Percentiles rank a stretch among this genome's conserved stretches.
Evolutionary conservation across 2,888 invertebrate genomes (phyloP).

Genomic region (Petrolisthes cinctipes): DNA sequence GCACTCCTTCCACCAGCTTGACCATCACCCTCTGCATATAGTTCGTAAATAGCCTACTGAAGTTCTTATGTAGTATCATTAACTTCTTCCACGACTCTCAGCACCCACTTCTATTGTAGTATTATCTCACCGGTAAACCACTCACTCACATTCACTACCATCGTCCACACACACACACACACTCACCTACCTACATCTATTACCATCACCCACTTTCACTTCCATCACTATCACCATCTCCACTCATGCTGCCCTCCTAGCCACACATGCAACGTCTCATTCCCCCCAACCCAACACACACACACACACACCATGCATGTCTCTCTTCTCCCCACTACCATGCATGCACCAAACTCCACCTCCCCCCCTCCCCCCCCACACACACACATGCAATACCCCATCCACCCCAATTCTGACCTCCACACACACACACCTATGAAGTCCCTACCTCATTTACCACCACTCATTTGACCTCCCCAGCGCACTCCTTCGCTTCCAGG

Average conservation of each 20-base stretch:
- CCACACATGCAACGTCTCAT: not conserved
- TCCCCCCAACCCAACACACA: not conserved
- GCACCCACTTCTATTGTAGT: too few species aligned
- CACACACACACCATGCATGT: not conserved
- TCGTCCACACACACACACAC: too few species aligned
- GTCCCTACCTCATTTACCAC: not conserved
- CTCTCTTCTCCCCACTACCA: not conserved
- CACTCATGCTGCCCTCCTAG: too few species aligned
- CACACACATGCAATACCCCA: not conserved
- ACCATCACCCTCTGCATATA: too few species aligned
- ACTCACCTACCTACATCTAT: not conserved
- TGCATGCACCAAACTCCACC: not conserved
- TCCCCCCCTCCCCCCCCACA: conserved; percentile 1
- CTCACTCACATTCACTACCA: too few species aligned
- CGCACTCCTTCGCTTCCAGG: not conserved
- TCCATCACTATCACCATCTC: not conserved
- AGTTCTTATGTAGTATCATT: too few species aligned
- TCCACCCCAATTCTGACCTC: not conserved
- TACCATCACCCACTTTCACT: not conserved
- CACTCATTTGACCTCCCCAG: too few species aligned
- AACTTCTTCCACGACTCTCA: too few species aligned
- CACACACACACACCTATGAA: not conserved
- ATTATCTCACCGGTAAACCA: too few species aligned
- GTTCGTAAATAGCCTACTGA: too few species aligned
- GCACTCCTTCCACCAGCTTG: too few species aligned